Evolutionary conservation across 2,888 invertebrate genomes (phyloP).

Genomic region (Apomyelois bistriatella): DNA sequence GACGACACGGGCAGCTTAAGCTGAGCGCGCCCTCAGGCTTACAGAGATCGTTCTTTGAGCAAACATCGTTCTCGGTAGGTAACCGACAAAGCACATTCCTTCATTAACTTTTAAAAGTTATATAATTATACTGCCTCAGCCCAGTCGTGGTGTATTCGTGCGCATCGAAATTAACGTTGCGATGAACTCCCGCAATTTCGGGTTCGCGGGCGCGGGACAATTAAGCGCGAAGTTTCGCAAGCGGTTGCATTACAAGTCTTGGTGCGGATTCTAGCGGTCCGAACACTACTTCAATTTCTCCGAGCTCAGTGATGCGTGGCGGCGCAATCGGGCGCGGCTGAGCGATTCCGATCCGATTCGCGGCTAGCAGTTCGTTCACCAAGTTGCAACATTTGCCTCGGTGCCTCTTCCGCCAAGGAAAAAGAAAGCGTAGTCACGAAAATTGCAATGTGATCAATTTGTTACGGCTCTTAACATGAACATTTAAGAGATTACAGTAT

Average conservation of each 20-base stretch:
- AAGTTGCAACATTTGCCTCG: constrained; percentile 57
- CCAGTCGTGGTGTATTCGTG: constrained; percentile 40
- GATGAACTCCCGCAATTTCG: constrained; percentile 49
- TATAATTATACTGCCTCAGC: constrained; percentile 39
- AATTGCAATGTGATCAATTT: constrained; percentile 30
- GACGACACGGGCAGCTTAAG: constrained; percentile 61
- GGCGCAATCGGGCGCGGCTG: constrained; percentile 73
- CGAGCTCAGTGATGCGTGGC: constrained; percentile 63
- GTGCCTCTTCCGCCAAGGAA: constrained; percentile 53
- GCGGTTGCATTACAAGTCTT: constrained; percentile 40
- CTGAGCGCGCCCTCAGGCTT: constrained; percentile 62
- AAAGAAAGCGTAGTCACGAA: constrained; percentile 48
- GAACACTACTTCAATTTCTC: constrained; percentile 75
- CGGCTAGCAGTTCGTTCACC: constrained; percentile 40
- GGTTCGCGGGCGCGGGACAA: constrained; percentile 46
- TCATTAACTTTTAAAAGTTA: constrained; percentile 44
- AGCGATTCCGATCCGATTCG: constrained; percentile 72
- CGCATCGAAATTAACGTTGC: constrained; percentile 52
- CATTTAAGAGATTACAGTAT: constrained; percentile 2
- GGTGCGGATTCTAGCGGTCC: constrained; percentile 57
- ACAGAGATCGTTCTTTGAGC: constrained; percentile 59
- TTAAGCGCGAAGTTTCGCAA: constrained; percentile 71
- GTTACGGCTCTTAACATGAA: constrained; percentile 27
- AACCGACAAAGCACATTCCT: constrained; percentile 37
- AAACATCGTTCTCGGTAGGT: constrained; percentile 31